Percentiles rank a stretch among this genome's conserved stretches.
phyloP scores from a whole-genome alignment of 2,113 vertebrate species.

The Cyanistes caeruleus region DNA sequence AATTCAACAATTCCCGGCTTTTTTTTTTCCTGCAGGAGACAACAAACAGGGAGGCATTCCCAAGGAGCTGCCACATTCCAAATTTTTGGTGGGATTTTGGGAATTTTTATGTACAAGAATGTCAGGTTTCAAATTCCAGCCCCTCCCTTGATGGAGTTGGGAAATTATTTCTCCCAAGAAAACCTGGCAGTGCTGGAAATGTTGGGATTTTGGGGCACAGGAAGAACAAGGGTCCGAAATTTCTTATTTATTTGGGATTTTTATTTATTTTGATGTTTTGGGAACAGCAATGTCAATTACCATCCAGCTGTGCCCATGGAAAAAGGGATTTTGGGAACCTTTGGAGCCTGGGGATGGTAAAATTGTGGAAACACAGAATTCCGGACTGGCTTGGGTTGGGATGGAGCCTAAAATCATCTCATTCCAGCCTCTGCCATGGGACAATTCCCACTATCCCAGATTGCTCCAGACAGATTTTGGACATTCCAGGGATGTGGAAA shows the following conservation, averaged over 20 bases:
- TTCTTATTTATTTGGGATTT: not conserved
- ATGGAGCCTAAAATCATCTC: not conserved
- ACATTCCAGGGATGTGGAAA: not conserved
- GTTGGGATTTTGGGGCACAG: not conserved
- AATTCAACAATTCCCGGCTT: not conserved
- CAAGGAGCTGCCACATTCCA: not conserved
- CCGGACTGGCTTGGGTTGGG: not conserved
- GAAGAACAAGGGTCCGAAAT: not conserved
- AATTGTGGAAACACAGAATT: not conserved
- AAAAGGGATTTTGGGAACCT: not conserved
- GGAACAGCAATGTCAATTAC: not conserved
- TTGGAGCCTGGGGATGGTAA: not conserved
- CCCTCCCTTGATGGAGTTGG: not conserved
- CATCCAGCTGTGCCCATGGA: rapidly evolving
- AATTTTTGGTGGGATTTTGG: not conserved
- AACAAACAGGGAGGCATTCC: not conserved
- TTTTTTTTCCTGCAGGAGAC: not conserved
- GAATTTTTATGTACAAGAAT: not conserved
- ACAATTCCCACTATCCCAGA: not conserved
- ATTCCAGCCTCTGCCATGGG: not conserved
- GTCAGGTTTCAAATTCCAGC: not conserved
- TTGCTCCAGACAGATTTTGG: not conserved
- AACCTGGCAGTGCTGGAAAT: not conserved
- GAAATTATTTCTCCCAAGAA: not conserved
- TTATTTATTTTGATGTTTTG: rapidly evolving